Evolutionary conservation across 2,888 invertebrate genomes (phyloP), one percentile per base, ranked within the genome.

Genomic region (Anthophora plumipes): DNA sequence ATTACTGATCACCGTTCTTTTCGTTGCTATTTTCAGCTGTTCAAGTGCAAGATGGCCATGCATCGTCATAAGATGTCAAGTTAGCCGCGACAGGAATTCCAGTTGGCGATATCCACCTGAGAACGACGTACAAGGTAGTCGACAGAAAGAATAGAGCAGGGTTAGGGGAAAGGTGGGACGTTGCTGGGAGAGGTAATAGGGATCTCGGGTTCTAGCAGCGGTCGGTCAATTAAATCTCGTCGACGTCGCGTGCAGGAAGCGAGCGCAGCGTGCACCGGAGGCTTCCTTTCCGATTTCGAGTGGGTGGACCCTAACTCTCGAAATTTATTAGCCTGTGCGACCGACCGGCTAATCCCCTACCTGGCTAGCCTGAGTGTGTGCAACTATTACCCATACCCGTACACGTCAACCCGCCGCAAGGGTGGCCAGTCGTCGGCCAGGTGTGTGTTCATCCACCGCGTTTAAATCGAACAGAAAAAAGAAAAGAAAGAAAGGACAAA

Each of bases 221-320:
- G 82, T 79, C 78, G 86, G 83, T 86, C 88, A 88, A 88, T 88
- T 88, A 88, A 88, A 88, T 88, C 87, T 86, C 85, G 87, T 88
- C 78, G 88, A 88, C 87, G 87, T 88, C 87, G 87, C 88, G 87
- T 88, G 87, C 88, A 88, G 87, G 86, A 88, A 88, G 85, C 88
- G 75, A 64, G 76, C 76, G 82, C 87, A 79, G 86, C 86, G 77
- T 87, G 88, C 86, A 88, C 83, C 83, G 85, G 88, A 88, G 85
- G 86, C 85, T 88, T 88, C 87, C 88, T 88, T 88, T 88, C 85
- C 87, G 87, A 88, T 88, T 88, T 88, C 87, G 82, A 88, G 86
- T 88, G 88, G 87, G 87, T 87, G 88, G 86, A 74, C 85, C 83
- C 85, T 66, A 81, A 79, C 80, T 78, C 85, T 77, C 76, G 78